Evolutionary conservation across 2,888 invertebrate species (phyloP).

Genomic region (Belgica antarctica): DNA sequence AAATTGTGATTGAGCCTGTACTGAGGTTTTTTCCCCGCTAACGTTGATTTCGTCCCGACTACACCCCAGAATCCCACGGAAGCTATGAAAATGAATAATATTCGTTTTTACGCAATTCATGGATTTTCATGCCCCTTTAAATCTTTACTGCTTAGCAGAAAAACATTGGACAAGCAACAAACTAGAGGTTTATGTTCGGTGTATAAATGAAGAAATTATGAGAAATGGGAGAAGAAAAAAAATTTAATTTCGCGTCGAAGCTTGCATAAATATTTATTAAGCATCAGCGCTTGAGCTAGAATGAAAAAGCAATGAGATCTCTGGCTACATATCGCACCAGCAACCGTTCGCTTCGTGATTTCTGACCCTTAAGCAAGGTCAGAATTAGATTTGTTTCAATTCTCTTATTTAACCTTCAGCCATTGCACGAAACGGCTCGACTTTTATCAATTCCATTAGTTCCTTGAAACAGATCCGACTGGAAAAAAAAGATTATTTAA

Average conservation of each 20-base stretch:
- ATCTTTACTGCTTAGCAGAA: not conserved
- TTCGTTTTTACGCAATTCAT: not conserved
- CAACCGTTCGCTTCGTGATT: not conserved
- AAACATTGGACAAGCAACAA: too few species aligned
- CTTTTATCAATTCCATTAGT: not conserved
- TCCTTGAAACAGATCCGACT: too few species aligned
- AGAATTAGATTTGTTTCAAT: slow-evolving; percentile 8
- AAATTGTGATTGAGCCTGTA: too few species aligned
- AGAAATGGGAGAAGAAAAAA: not conserved
- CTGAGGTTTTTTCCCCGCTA: too few species aligned
- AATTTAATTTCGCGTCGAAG: not conserved
- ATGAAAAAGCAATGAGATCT: not conserved
- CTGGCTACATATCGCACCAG: not conserved
- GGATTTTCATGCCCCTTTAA: not conserved
- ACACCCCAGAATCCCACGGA: not conserved
- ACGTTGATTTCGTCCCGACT: too few species aligned
- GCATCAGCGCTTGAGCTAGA: not conserved
- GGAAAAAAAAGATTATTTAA: too few species aligned
- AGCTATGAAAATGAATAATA: not conserved
- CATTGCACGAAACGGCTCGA: not conserved
- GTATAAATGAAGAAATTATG: not conserved
- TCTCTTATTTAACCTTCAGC: slow-evolving; percentile 5
- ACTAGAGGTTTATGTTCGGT: not conserved
- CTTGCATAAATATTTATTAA: slow-evolving; percentile 21
- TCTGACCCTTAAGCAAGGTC: not conserved